phyloP scores from a whole-genome alignment of 2,888 invertebrate species.

The Camponotus fellah region DNA sequence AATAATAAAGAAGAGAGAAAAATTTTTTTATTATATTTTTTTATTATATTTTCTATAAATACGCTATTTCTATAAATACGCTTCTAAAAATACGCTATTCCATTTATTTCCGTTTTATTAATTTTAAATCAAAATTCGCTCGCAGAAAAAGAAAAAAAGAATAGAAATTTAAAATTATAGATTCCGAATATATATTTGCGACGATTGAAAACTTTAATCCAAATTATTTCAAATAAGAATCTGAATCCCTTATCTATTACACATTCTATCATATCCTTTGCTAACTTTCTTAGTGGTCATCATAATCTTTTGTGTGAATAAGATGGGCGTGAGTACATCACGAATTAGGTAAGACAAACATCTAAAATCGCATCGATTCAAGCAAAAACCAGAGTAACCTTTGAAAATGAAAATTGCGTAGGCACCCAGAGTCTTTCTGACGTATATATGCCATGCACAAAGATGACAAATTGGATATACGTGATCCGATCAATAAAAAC shows the following conservation, averaged over 20 bases:
- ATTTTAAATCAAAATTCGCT: background rate
- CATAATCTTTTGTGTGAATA: constrained; percentile 13
- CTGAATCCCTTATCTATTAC: background rate
- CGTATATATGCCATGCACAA: background rate
- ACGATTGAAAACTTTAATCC: constrained; percentile 13
- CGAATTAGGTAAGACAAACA: background rate
- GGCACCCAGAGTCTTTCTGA: background rate
- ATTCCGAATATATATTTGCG: background rate
- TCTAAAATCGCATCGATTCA: constrained; percentile 5
- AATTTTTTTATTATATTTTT: background rate
- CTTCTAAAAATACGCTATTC: background rate
- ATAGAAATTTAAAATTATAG: background rate
- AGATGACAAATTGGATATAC: background rate
- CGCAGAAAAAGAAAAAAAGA: background rate
- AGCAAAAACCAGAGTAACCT: background rate
- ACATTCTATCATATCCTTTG: background rate
- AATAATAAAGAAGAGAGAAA: background rate
- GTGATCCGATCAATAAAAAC: background rate
- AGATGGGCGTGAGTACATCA: background rate
- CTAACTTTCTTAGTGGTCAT: constrained; percentile 4
- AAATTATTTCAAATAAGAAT: background rate
- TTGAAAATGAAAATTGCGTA: background rate
- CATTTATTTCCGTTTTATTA: background rate
- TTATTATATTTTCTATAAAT: no score
- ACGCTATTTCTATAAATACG: no score